Evolutionary conservation across 2,888 invertebrate species (phyloP).

Genomic region (Harpagoxenus sublaevis): DNA sequence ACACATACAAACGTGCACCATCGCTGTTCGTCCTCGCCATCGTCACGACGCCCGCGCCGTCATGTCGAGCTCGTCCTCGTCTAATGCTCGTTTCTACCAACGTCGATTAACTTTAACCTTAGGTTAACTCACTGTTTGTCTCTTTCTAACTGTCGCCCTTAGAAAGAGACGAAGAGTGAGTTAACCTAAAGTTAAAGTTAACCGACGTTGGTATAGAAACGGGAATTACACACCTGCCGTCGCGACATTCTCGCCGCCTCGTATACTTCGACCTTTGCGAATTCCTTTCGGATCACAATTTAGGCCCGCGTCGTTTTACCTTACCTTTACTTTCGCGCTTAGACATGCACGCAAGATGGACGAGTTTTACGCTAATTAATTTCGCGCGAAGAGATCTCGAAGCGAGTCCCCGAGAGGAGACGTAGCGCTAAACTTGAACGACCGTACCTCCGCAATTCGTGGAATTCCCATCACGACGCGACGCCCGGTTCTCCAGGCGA

Average conservation of each 20-base stretch:
- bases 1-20: constrained; percentile 9
- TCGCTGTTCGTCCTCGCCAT: constrained; percentile 28
- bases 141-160: too few relatives aligned
- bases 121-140: too few relatives aligned
- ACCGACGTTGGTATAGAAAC: too few relatives aligned
- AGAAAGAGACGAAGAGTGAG: too few relatives aligned
- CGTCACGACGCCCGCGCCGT: constrained; percentile 4
- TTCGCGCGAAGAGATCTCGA: constrained; percentile 59
- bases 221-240: neutral
- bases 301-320: constrained; percentile 1
- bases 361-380: constrained; percentile 46
- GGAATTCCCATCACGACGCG: constrained; percentile 7
- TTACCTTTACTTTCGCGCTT: constrained; percentile 30
- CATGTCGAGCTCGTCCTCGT: constrained; percentile 28
- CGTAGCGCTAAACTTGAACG: neutral
- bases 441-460: constrained; percentile 5
- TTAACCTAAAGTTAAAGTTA: too few relatives aligned
- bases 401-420: neutral
- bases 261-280: neutral
- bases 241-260: neutral
- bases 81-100: neutral
- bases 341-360: constrained; percentile 46
- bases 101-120: too few relatives aligned
- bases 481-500: neutral
- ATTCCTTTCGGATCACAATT: constrained; percentile 6